A percentile compares a stretch with the other conserved stretches of the same genome.
phyloP scores from a whole-genome alignment of 2,888 invertebrate species.

The Eupithecia abbreviata region DNA sequence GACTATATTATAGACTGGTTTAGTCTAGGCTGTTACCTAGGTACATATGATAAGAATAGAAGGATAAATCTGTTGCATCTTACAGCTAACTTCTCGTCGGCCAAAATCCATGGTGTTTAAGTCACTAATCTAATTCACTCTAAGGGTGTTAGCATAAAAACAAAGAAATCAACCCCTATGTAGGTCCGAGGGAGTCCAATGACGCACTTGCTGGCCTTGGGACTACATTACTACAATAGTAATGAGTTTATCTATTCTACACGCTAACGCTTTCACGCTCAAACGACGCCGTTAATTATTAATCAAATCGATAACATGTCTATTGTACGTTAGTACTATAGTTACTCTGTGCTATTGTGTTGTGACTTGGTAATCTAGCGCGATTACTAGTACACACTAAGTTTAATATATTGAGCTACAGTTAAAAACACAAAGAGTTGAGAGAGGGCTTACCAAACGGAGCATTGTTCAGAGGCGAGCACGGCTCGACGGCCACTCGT shows the following conservation, averaged over 20 bases:
- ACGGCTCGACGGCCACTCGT: conserved; percentile 59
- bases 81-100: conserved; percentile 9
- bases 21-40: background rate
- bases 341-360: background rate
- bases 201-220: conserved; percentile 59
- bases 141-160: conserved; percentile 23
- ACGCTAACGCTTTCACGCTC: conserved; percentile 48
- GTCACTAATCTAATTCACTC: conserved; percentile 1
- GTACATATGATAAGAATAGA: background rate
- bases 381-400: background rate
- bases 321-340: background rate
- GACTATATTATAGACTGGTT: background rate
- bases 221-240: conserved; percentile 55
- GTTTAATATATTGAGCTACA: background rate
- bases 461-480: conserved; percentile 72
- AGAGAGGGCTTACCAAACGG: conserved; percentile 67
- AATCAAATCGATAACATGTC: conserved; percentile 38
- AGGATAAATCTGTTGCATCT: background rate
- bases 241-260: conserved; percentile 53
- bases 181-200: conserved; percentile 34
- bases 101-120: conserved; percentile 10
- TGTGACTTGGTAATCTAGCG: conserved; percentile 10
- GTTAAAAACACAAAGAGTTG: background rate
- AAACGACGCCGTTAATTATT: conserved; percentile 46
- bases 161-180: conserved; percentile 28